Conservation (phyloP, 2,797 vertebrate species). For the Pseudochaenichthys georgianus region DNA sequence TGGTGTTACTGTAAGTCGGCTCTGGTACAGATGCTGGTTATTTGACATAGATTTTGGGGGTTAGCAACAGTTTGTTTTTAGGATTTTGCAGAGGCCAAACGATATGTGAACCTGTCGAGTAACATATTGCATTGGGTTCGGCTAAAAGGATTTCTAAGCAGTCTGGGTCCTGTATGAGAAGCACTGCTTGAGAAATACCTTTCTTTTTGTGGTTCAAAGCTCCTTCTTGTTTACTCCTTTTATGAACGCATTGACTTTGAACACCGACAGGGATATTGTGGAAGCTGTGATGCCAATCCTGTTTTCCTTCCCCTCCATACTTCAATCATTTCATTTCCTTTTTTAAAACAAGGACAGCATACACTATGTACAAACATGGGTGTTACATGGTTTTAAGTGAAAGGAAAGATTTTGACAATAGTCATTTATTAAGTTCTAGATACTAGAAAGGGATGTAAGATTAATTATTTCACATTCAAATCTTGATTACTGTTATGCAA, state of each 20-base stretch:
- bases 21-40: constrained; percentile 63
- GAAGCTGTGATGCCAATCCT: constrained; percentile 47
- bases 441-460: constrained; percentile 8
- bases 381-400: constrained; percentile 53
- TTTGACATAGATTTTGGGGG: constrained; percentile 70
- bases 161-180: constrained; percentile 30
- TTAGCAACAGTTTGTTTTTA: constrained; percentile 72
- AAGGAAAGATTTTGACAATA: constrained; percentile 47
- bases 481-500: constrained; percentile 49
- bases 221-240: constrained; percentile 45
- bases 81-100: constrained; percentile 60
- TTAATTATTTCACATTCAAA: constrained; percentile 46
- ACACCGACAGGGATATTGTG: constrained; percentile 34
- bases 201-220: constrained; percentile 55
- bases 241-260: constrained; percentile 50
- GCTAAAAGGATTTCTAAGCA: constrained; percentile 52
- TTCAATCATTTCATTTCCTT: constrained; percentile 44
- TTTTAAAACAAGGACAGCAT: constrained; percentile 39
- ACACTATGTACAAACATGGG: constrained; percentile 55
- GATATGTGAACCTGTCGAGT: constrained; percentile 63
- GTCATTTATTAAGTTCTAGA: constrained; percentile 24
- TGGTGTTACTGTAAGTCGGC: constrained; percentile 72
- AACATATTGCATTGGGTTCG: constrained; percentile 55
- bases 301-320: constrained; percentile 24
- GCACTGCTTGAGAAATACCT: constrained; percentile 33